Evolutionary conservation across 2,113 vertebrate species (phyloP).

Genomic region (Puma concolor): DNA sequence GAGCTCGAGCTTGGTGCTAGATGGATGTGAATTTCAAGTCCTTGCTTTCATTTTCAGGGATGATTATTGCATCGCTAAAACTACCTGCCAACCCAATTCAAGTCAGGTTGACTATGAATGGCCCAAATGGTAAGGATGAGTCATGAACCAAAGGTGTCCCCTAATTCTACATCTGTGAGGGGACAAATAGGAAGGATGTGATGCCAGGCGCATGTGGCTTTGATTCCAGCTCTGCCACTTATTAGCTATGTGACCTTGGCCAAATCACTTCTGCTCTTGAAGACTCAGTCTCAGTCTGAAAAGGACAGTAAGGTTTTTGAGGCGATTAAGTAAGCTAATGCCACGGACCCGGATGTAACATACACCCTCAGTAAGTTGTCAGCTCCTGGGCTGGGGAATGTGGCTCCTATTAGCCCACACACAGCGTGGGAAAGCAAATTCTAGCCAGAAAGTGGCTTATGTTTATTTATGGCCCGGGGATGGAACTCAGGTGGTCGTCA

Average conservation of each 20-base stretch:
- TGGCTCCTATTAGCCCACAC: accelerated
- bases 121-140: background rate
- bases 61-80: background rate
- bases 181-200: background rate
- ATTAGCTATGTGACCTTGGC: background rate
- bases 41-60: background rate
- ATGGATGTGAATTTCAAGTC: background rate
- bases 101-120: no score
- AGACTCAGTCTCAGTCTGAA: background rate
- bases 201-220: background rate
- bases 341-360: accelerated
- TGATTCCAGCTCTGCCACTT: background rate
- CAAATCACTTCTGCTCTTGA: background rate
- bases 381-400: accelerated
- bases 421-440: accelerated
- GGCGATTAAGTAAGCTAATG: accelerated
- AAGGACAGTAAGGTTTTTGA: background rate
- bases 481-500: background rate
- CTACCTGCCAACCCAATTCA: background rate
- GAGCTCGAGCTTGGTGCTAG: background rate
- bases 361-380: background rate
- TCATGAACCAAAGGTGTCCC: background rate
- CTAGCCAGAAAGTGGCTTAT: no score
- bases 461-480: background rate
- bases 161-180: background rate